A percentile compares a stretch with the other conserved stretches of the same genome.
These are phyloP conservation scores for Xenotilapia flavipinnis DNA, from an alignment of 2,113 vertebrate species.

Conservation along the genomic window DNA sequence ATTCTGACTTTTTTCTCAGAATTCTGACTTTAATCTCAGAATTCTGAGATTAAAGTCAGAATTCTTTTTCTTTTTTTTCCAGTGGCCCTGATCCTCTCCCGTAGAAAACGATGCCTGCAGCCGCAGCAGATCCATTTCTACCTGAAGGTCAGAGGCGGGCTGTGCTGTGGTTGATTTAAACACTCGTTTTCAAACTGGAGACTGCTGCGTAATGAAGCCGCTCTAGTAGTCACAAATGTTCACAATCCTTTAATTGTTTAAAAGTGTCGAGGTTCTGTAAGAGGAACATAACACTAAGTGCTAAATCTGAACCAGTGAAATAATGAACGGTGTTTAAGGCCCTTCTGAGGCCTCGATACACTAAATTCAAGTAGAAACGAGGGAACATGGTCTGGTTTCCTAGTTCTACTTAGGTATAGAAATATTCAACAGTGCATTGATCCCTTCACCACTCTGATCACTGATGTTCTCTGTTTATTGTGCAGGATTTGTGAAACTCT, in stretches of 20 bases:
- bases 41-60: too few relatives aligned
- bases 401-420: background rate
- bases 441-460: background rate
- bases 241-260: background rate
- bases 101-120: background rate
- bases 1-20: too few relatives aligned
- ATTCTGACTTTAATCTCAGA: too few relatives aligned
- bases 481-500: background rate
- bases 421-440: background rate
- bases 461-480: background rate
- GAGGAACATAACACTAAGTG: background rate
- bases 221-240: background rate
- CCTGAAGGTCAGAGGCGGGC: background rate
- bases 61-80: too few relatives aligned
- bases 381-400: background rate
- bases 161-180: background rate
- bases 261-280: background rate
- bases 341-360: background rate
- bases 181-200: accelerated
- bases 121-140: background rate
- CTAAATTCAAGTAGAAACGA: background rate
- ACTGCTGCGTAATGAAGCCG: accelerated
- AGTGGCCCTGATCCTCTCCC: too few relatives aligned
- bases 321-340: background rate
- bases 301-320: background rate